These are phyloP conservation scores for Epizoanthus fatuus DNA, from an alignment of 92 coral and sea anemone genomes.

Conservation along the genomic window DNA sequence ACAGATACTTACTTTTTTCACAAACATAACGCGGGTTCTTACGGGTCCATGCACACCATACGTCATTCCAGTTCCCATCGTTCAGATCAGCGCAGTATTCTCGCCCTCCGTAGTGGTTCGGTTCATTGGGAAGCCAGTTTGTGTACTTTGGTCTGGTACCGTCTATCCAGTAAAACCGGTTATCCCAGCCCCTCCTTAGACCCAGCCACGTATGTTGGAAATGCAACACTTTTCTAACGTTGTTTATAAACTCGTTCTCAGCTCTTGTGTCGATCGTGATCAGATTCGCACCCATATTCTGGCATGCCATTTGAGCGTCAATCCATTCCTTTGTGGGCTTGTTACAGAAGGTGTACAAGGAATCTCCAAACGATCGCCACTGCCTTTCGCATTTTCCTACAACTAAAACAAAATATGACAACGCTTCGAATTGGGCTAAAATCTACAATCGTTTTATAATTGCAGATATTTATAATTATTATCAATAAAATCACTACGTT, in stretches of 20 bases:
- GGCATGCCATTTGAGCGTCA: not conserved
- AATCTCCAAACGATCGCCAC: not conserved
- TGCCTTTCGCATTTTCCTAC: not conserved
- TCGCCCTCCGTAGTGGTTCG: constrained; percentile 6
- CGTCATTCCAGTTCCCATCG: constrained; percentile 11
- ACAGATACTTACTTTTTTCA: not conserved
- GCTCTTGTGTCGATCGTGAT: not conserved
- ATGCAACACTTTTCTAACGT: not conserved
- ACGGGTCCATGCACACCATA: not conserved
- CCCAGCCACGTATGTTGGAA: not conserved
- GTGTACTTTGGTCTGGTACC: not conserved
- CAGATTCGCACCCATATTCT: constrained; percentile 16
- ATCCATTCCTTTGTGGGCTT: not conserved
- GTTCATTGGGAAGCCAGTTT: constrained; percentile 2
- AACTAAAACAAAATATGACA: no score
- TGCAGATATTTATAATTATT: no score
- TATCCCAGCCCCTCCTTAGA: not conserved
- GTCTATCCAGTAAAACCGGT: constrained; percentile 6
- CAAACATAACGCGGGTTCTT: not conserved
- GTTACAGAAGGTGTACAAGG: not conserved
- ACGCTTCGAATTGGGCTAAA: no score
- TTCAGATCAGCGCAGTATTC: not conserved
- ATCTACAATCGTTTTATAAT: no score
- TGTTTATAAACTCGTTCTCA: not conserved
- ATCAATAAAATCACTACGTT: no score